Conservation (phyloP, 2,888 invertebrate genomes). For the Metopia argyrocephala region DNA sequence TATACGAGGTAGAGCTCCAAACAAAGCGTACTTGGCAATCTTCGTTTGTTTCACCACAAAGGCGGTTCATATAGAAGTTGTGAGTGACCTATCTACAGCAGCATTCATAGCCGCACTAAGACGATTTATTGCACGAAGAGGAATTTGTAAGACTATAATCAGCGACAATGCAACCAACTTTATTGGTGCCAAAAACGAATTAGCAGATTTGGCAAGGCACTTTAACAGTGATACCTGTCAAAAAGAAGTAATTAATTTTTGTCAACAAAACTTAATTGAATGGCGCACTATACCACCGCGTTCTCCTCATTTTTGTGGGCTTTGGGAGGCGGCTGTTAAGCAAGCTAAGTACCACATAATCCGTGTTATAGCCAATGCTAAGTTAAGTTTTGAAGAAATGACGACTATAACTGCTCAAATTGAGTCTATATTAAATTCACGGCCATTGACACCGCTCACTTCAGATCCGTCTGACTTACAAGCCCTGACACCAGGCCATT, state of each 20-base stretch:
- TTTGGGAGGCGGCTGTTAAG: constrained; percentile 30
- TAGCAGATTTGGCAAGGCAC: constrained; percentile 10
- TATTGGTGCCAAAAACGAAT: constrained; percentile 36
- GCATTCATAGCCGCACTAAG: constrained; percentile 52
- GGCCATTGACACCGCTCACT: constrained; percentile 66
- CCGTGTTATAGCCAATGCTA: not conserved
- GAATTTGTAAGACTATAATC: constrained; percentile 52
- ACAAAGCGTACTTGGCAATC: constrained; percentile 45
- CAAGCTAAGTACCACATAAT: not conserved
- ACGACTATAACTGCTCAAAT: constrained; percentile 59
- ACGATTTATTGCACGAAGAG: constrained; percentile 49
- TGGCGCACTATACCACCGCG: not conserved
- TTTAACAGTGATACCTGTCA: constrained; percentile 5
- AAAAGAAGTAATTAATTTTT: not conserved
- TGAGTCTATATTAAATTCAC: constrained; percentile 68
- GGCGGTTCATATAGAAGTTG: constrained; percentile 55
- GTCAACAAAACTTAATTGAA: not conserved
- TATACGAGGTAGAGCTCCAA: constrained; percentile 37
- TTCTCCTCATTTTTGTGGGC: constrained; percentile 22
- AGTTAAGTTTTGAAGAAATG: constrained; percentile 20
- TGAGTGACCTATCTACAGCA: constrained; percentile 55
- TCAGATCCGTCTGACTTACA: constrained; percentile 55
- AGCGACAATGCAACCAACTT: constrained; percentile 61
- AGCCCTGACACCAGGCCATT: constrained; percentile 53
- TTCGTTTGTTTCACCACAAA: constrained; percentile 59